Evolutionary conservation across 2,113 vertebrate species (phyloP).

Genomic region (Scortum barcoo): DNA sequence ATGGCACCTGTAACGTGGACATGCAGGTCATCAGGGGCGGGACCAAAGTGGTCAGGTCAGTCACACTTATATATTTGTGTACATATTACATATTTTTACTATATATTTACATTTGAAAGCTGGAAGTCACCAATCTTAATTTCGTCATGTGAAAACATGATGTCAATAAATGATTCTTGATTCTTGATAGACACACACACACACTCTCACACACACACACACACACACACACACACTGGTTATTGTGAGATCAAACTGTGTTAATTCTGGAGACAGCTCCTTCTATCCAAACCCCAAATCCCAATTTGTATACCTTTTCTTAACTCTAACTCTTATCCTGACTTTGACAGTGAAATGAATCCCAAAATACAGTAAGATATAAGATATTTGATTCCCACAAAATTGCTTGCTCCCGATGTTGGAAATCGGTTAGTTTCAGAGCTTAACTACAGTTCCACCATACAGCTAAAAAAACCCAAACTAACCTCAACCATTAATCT

Average conservation of each 20-base stretch:
- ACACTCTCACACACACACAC: not conserved
- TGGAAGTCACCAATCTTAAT: too few species aligned
- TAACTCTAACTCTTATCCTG: not conserved
- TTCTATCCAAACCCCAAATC: not conserved
- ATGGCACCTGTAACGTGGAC: conserved; percentile 93
- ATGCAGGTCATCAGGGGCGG: conserved; percentile 93
- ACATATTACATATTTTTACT: too few species aligned
- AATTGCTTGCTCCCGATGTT: not conserved
- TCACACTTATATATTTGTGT: too few species aligned
- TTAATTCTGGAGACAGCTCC: not conserved
- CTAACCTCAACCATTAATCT: not conserved
- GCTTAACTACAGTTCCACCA: not conserved
- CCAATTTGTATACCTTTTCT: not conserved
- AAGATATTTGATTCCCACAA: too few species aligned
- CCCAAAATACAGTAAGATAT: not conserved
- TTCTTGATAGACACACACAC: too few species aligned
- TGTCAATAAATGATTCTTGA: too few species aligned
- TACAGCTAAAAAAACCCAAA: not conserved
- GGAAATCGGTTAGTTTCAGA: not conserved
- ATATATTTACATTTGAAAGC: too few species aligned
- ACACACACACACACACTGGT: not conserved
- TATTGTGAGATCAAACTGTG: not conserved
- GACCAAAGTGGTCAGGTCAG: conserved; percentile 93
- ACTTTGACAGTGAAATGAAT: not conserved
- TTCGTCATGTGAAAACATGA: too few species aligned